Conservation (phyloP, 2,888 invertebrate species). For the Hedya salicella region DNA sequence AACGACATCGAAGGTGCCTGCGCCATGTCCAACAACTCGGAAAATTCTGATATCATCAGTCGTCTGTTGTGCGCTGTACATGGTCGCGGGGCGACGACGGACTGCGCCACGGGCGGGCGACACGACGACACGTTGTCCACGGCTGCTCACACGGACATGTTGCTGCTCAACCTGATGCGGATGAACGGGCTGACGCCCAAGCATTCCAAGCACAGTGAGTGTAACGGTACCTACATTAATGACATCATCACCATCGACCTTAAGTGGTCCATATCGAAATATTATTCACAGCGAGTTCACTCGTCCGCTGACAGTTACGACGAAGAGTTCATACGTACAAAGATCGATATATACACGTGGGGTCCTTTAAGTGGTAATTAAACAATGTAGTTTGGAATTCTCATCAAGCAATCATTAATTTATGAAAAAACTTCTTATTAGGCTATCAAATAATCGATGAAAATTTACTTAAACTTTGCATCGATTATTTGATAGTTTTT, state of each 20-base stretch:
- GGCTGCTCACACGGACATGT: conserved; percentile 75
- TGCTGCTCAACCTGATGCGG: conserved; percentile 76
- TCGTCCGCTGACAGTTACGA: too few species aligned
- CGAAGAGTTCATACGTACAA: too few species aligned
- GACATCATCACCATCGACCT: conserved; percentile 69
- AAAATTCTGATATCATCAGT: conserved; percentile 64
- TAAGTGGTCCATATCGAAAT: too few species aligned
- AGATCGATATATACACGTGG: too few species aligned
- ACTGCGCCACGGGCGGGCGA: conserved; percentile 47
- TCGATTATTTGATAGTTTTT: too few species aligned
- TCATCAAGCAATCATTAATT: too few species aligned
- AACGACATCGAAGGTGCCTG: conserved; percentile 74
- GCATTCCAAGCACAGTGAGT: conserved; percentile 62
- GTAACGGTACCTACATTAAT: neutral
- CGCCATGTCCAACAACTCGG: conserved; percentile 44
- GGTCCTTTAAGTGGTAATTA: too few species aligned
- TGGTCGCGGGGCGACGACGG: conserved; percentile 57
- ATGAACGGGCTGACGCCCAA: conserved; percentile 72
- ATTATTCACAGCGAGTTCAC: too few species aligned
- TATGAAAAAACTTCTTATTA: too few species aligned
- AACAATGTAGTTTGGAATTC: too few species aligned
- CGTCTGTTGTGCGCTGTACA: conserved; percentile 70
- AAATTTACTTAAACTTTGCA: too few species aligned
- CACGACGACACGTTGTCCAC: conserved; percentile 65
- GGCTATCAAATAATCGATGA: too few species aligned